Evolutionary conservation across 2,113 vertebrate genomes (phyloP).

Genomic region (Petromus typicus): DNA sequence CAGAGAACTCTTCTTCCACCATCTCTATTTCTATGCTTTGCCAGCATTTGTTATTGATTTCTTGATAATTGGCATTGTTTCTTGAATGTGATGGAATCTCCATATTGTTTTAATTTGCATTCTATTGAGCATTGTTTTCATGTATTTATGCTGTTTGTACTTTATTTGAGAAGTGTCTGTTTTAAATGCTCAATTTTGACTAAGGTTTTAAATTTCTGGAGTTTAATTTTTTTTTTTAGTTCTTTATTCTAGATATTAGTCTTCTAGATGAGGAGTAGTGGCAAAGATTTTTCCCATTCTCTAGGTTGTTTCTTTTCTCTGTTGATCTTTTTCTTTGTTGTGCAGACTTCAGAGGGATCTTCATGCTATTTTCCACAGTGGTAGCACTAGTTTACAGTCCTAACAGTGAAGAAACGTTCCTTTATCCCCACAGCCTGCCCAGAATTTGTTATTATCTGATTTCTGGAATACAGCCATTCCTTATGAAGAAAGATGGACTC

Average conservation of each 20-base stretch:
- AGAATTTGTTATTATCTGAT: neutral
- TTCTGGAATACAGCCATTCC: neutral
- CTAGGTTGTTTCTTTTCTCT: neutral
- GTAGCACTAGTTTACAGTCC: neutral
- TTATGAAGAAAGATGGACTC: neutral
- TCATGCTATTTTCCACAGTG: neutral
- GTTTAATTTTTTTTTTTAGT: neutral
- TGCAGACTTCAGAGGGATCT: neutral
- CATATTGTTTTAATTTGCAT: neutral
- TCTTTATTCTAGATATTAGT: neutral
- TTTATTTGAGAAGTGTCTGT: neutral
- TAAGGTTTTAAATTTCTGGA: neutral
- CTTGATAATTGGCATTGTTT: neutral
- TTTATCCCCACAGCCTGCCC: neutral
- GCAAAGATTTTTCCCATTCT: neutral
- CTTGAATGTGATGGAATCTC: neutral
- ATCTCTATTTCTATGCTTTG: neutral
- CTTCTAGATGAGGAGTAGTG: neutral
- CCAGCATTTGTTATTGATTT: neutral
- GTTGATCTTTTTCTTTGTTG: neutral
- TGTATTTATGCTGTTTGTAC: neutral
- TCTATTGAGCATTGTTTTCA: neutral
- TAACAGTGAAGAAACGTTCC: neutral
- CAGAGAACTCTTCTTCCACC: neutral
- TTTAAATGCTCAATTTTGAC: neutral